These are phyloP conservation scores for Nothoprocta pentlandii DNA, from an alignment of 2,113 vertebrate species.

Conservation along the genomic window DNA sequence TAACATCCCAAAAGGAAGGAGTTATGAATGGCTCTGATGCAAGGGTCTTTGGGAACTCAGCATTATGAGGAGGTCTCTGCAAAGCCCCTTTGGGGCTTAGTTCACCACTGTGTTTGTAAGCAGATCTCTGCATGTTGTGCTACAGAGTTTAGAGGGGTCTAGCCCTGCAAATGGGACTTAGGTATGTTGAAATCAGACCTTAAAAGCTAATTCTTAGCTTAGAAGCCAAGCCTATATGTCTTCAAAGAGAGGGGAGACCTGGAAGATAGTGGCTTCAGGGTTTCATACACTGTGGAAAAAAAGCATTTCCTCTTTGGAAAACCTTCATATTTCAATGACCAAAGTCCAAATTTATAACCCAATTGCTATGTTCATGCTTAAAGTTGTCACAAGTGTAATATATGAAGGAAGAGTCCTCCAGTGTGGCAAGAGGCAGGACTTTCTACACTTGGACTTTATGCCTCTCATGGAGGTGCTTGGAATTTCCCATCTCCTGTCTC, in stretches of 20 bases:
- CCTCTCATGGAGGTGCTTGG: neutral
- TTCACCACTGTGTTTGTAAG: neutral
- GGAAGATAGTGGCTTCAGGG: neutral
- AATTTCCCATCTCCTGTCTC: neutral
- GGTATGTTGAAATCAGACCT: neutral
- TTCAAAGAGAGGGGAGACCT: neutral
- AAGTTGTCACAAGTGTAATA: neutral
- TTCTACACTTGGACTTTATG: neutral
- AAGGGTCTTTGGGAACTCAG: neutral
- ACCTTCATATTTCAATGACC: neutral
- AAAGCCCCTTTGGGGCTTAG: neutral
- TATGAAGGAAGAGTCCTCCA: too few species aligned
- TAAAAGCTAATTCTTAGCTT: neutral
- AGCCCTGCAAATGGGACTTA: neutral
- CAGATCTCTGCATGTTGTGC: neutral
- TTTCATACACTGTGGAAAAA: neutral
- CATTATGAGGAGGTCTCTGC: neutral
- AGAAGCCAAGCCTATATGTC: neutral
- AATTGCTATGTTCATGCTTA: neutral
- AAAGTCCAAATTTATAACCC: neutral
- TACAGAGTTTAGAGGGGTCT: neutral
- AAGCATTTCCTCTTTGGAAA: neutral
- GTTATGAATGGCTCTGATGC: conserved; percentile 11
- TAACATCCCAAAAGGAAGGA: conserved; percentile 55
- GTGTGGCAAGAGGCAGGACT: neutral